Percentiles rank a stretch among this genome's conserved stretches.
Evolutionary conservation across 2,113 vertebrate genomes (phyloP).

Genomic region (Asarcornis scutulata): DNA sequence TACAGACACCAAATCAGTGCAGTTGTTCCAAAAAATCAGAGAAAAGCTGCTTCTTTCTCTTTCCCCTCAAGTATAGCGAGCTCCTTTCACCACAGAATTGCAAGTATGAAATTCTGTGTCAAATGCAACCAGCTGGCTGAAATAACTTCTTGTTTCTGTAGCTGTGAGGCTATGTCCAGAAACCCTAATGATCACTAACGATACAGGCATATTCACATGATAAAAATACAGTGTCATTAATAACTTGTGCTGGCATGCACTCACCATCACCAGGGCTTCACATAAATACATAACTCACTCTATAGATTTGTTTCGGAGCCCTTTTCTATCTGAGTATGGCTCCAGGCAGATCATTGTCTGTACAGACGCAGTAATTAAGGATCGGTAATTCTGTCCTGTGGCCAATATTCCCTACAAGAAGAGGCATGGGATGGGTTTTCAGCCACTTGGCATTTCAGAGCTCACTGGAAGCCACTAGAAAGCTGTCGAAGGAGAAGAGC

Average conservation of each 20-base stretch:
- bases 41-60: conserved; percentile 24
- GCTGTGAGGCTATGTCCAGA: neutral
- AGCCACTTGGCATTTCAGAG: neutral
- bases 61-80: neutral
- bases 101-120: neutral
- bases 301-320: conserved; percentile 18
- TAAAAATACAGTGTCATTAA: conserved; percentile 14
- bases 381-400: neutral
- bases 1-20: neutral
- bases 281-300: neutral
- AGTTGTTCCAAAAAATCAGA: neutral
- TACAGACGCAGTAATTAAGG: neutral
- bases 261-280: neutral
- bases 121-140: neutral
- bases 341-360: neutral
- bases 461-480: neutral
- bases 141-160: conserved; percentile 2
- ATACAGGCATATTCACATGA: neutral
- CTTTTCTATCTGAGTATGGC: conserved; percentile 9
- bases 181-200: neutral
- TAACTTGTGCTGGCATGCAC: neutral
- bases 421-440: neutral
- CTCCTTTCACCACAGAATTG: neutral
- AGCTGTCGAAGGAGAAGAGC: neutral
- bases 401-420: neutral